Base-by-base conservation (phyloP, 2,888 invertebrate genomes). In the Hyposoter dolosus region DNA sequence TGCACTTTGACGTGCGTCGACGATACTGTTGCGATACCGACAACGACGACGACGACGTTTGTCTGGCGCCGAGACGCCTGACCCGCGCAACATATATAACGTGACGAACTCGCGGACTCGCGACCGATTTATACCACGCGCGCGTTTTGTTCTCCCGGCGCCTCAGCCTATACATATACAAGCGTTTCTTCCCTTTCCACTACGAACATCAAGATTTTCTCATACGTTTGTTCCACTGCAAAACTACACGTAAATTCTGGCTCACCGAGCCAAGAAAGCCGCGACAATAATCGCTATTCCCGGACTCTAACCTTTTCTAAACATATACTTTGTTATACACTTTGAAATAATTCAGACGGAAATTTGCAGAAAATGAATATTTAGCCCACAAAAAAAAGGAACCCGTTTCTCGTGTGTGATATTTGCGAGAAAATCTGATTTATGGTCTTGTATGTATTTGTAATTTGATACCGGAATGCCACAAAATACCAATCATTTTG, bases 1-100 rank as follows among this genome's bases (percentile, higher is more conserved):
- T 63, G 76, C 65, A 78, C 50, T 78, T 78, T 35, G 77, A 78
- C 40, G 43, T 43, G 53, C 32, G 76, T 65, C 19, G 53, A 45
- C 32, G 32, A 35, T 72, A 72, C 53, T 53, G 28, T 50, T 32
- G 72, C 40, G 60, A 60, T 43, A 43, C 28, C 32, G 28, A 43
- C 79, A 71, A 77, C 81, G 56, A 75, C 85, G 66, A 77, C 85
- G 69, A 80, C 63, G 85, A 82, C 87, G 86, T 79, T 81, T 83
- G 83, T 89, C 89, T 89, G 91, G 91, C 91, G 91, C 90, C 91
- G 90, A 87, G 91, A 91, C 89, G 92, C 91, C 90, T 88, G 90
- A 91, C 91, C 89, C 87, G 89, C 90, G 91, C 91, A 90, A 91
- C 88, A 89, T 86, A 82, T 88, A 89, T 88, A 85, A 89, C 88